Conservation (phyloP, 2,888 invertebrate species). For the Hydriomena furcata region DNA sequence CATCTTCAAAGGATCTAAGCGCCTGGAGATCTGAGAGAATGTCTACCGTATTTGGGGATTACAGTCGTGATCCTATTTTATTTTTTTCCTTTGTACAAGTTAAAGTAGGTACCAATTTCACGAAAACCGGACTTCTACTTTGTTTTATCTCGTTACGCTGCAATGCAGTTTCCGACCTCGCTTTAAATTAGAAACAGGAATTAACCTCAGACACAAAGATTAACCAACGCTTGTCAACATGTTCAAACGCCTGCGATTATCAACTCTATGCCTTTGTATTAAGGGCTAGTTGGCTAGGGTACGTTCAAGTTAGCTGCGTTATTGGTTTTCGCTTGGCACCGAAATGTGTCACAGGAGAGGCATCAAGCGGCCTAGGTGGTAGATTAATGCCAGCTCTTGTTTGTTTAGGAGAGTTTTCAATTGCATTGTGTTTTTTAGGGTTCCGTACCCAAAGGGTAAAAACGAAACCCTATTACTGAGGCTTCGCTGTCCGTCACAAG, state of each 20-base stretch:
- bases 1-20: no score
- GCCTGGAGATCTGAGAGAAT: no score
- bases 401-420: conserved; percentile 42
- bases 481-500: no score
- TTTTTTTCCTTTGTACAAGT: no score
- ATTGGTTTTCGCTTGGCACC: conserved; percentile 47
- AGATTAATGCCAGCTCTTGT: conserved; percentile 44
- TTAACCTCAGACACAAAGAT: conserved; percentile 27
- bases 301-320: conserved; percentile 47
- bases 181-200: conserved; percentile 26
- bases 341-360: conserved; percentile 52
- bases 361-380: conserved; percentile 40
- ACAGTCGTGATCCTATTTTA: no score
- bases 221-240: conserved; percentile 28
- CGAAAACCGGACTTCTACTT: not conserved
- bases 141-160: not conserved
- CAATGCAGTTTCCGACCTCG: conserved; percentile 1
- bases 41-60: no score
- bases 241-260: conserved; percentile 11
- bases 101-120: not conserved
- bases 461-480: no score
- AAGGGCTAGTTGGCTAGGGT: conserved; percentile 16
- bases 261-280: conserved; percentile 3
- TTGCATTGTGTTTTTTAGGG: conserved; percentile 5
- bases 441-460: no score